These are phyloP conservation scores for Oreotrochilus melanogaster DNA, from an alignment of 2,113 vertebrate species.

Conservation along the genomic window DNA sequence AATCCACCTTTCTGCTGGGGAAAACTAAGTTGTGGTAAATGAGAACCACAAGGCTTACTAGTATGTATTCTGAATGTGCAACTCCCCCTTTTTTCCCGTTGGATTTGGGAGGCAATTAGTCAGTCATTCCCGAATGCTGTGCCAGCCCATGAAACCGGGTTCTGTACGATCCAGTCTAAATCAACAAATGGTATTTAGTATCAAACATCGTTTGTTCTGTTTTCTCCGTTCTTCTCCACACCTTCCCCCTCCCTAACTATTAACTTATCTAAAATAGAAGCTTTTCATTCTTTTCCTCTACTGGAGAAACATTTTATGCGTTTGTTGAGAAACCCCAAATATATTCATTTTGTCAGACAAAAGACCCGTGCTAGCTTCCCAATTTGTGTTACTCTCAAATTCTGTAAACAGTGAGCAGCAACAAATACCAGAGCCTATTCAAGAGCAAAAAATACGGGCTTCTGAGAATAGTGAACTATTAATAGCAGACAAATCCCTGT, in stretches of 20 bases:
- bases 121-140: background rate
- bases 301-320: background rate
- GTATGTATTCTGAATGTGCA: background rate
- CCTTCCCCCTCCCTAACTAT: background rate
- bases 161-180: background rate
- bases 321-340: background rate
- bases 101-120: constrained; percentile 37
- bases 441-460: constrained; percentile 48
- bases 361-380: background rate
- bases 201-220: background rate
- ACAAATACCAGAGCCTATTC: constrained; percentile 43
- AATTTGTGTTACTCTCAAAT: background rate
- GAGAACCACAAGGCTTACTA: background rate
- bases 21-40: background rate
- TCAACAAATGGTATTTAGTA: background rate
- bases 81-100: background rate
- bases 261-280: background rate
- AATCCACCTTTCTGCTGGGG: background rate
- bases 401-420: constrained; percentile 64
- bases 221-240: background rate
- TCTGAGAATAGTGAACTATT: constrained; percentile 70
- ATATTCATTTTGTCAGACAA: background rate
- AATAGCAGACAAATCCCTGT: constrained; percentile 78
- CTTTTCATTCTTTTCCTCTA: background rate
- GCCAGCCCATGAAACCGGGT: background rate